Evolutionary conservation across 2,888 invertebrate genomes (phyloP).

Genomic region (Amphipoea oculea): DNA sequence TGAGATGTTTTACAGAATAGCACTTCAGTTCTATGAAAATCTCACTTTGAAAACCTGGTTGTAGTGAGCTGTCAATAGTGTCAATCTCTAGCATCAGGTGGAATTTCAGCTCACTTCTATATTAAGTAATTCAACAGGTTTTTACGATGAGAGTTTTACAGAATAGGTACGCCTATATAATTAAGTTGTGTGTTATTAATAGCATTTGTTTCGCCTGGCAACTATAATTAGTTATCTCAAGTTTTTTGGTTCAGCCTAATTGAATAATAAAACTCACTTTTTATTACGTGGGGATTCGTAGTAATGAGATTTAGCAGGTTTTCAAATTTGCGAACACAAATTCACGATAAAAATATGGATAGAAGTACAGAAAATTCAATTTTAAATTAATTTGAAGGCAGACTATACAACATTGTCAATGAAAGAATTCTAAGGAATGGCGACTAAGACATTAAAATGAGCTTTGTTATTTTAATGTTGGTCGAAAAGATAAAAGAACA

Average conservation of each 20-base stretch:
- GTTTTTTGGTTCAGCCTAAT: background rate
- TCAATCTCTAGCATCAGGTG: background rate
- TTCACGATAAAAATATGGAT: background rate
- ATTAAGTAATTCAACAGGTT: background rate
- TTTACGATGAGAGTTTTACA: background rate
- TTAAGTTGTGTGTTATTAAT: background rate
- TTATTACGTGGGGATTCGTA: background rate
- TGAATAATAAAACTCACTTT: background rate
- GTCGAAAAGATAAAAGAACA: constrained; percentile 23
- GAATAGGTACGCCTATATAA: background rate
- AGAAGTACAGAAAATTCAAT: background rate
- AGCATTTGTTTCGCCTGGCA: background rate
- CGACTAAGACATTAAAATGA: constrained; percentile 20
- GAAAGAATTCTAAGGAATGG: constrained; percentile 22
- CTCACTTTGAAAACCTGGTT: background rate
- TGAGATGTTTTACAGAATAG: background rate
- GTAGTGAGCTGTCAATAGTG: background rate
- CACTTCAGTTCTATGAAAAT: background rate
- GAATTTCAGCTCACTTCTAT: background rate
- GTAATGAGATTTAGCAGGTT: background rate
- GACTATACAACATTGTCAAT: background rate
- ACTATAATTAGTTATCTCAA: background rate
- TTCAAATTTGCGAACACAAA: background rate
- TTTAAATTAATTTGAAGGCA: background rate
- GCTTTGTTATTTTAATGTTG: constrained; percentile 19